Base-by-base conservation (phyloP, 1,140 invertebrate species). In the Episyrphus balteatus region DNA sequence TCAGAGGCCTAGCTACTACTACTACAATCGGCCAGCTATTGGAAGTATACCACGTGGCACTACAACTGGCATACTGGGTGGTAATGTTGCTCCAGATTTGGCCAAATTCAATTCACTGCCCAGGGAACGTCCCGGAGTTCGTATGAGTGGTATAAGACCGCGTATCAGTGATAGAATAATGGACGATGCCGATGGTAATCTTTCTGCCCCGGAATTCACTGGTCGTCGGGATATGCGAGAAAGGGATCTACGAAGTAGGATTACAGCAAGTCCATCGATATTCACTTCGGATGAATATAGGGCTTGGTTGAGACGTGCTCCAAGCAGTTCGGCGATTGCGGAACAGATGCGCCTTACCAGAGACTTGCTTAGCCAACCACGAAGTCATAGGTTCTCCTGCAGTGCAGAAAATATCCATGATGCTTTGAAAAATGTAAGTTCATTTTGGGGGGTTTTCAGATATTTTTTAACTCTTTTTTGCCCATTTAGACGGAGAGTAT, bases 221-320 rank as follows among this genome's bases (percentile, higher is more conserved):
- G 77, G 79, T 44, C 72, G 80, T 51, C 75, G 81, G 41, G 80
- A 83, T 55, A 57, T 63, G 1, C 70, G 76, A 76, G 39, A 41
- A 12, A 58, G 63, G 1, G 66, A 69, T 52, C 47, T 68, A 26
- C 50, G 66, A 1, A 56, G 61, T 14, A 52, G 62, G 31, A 64
- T 68, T 33, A 58, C 58, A 3, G 63, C 62, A 34, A 68, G 60
- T 41, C 51, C 64, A 9, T 75, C 73, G 59, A 84, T 92, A 62
- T 91, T 91, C 70, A 88, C 88, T 53, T 85, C 87, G 55, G 88
- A 91, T 66, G 90, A 94, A 64, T 93, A 92, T 59, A 78, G 86
- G 47, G 83, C 88, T 39, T 93, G 89, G 89, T 61, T 93, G 55
- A 83, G 84, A 47, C 75, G 91, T 40, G 89, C 90, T 2, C 90